Conservation (phyloP, 1,140 invertebrate genomes). For the Sinella curviseta region DNA sequence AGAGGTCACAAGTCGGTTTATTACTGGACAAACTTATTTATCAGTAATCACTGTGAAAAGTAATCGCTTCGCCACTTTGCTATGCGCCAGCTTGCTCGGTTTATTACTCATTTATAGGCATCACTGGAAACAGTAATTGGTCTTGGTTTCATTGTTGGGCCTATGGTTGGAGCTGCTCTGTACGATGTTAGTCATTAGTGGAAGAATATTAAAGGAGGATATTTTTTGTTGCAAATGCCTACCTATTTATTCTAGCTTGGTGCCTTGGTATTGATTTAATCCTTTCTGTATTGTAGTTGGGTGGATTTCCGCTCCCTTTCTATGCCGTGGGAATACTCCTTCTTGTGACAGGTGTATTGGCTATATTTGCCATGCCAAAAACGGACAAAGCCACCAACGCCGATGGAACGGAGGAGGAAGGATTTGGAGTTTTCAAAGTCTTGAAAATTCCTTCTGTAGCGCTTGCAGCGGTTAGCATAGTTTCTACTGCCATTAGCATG, state of each 20-base stretch:
- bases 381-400: constrained; percentile 61
- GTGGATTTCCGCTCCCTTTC: constrained; percentile 82
- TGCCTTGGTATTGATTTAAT: too few relatives aligned
- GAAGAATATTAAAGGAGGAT: too few relatives aligned
- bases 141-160: constrained; percentile 81
- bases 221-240: too few relatives aligned
- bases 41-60: too few relatives aligned
- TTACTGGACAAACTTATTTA: too few relatives aligned
- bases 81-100: too few relatives aligned
- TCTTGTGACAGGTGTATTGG: constrained; percentile 63
- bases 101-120: constrained; percentile 52
- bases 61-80: too few relatives aligned
- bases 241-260: too few relatives aligned
- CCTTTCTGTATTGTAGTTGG: too few relatives aligned
- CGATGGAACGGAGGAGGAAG: constrained; percentile 57
- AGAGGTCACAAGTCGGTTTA: too few relatives aligned
- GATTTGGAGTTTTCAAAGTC: constrained; percentile 64
- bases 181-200: too few relatives aligned
- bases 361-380: constrained; percentile 60
- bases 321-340: constrained; percentile 75
- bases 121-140: constrained; percentile 87
- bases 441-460: constrained; percentile 70
- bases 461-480: constrained; percentile 68
- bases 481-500: constrained; percentile 74
- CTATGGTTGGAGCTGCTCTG: constrained; percentile 77